Evolutionary conservation across 2,113 vertebrate species (phyloP).

Genomic region (Siniperca knerii): DNA sequence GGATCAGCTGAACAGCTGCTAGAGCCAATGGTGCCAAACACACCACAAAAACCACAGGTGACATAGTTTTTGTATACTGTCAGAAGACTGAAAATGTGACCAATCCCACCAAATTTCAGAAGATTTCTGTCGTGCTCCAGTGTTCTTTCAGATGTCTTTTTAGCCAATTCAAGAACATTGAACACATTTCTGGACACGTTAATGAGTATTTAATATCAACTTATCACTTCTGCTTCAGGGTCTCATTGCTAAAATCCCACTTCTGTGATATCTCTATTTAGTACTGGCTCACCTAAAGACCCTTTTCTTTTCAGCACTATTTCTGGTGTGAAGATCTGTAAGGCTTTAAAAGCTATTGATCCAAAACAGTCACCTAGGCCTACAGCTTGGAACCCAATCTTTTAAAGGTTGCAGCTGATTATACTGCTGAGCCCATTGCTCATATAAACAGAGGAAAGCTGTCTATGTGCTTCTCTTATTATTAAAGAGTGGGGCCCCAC

Average conservation of each 20-base stretch:
- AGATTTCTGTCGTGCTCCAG: background rate
- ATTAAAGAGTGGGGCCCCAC: slow-evolving; percentile 3
- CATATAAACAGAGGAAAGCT: slow-evolving; percentile 41
- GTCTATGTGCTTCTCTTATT: slow-evolving; percentile 8
- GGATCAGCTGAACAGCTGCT: background rate
- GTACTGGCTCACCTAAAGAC: background rate
- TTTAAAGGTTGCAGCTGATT: slow-evolving; percentile 47
- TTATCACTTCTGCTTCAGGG: slow-evolving; percentile 8
- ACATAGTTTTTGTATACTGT: background rate
- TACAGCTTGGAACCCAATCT: slow-evolving; percentile 44
- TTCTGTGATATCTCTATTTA: slow-evolving; percentile 31
- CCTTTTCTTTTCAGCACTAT: slow-evolving; percentile 20
- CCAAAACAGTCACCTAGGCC: slow-evolving; percentile 34
- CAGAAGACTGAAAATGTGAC: background rate
- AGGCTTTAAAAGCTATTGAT: slow-evolving; percentile 61
- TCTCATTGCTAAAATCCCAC: slow-evolving; percentile 21
- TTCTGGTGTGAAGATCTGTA: slow-evolving; percentile 15
- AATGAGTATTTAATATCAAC: slow-evolving; percentile 43
- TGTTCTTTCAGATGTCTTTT: background rate
- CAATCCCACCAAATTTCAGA: background rate
- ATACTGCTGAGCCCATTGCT: slow-evolving; percentile 25
- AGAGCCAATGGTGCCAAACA: background rate
- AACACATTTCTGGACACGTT: slow-evolving; percentile 13
- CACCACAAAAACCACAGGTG: background rate
- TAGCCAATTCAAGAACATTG: slow-evolving; percentile 4